phyloP scores from a whole-genome alignment of 2,888 invertebrate genomes.

The Stenoptilia bipunctidactyla region DNA sequence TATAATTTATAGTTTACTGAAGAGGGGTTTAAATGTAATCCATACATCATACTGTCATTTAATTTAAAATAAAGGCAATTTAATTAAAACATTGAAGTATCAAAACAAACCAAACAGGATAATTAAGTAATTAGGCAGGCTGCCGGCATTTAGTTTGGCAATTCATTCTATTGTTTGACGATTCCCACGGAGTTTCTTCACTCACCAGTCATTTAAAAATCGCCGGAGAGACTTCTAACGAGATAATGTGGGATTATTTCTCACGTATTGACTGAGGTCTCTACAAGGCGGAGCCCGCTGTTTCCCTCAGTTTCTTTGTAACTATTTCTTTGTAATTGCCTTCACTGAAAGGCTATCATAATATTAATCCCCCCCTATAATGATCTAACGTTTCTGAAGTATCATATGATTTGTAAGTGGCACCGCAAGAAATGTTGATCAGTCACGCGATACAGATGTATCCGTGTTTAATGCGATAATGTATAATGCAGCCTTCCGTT shows the following conservation, averaged over 20 bases:
- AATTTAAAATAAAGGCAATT: too few relatives aligned
- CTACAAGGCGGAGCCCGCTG: constrained; percentile 35
- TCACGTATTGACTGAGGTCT: constrained; percentile 37
- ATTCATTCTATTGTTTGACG: constrained; percentile 17
- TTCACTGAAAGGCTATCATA: too few relatives aligned
- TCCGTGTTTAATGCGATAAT: constrained; percentile 14
- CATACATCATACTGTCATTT: too few relatives aligned
- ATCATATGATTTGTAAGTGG: too few relatives aligned
- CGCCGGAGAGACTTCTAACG: constrained; percentile 30
- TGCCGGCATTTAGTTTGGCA: constrained; percentile 7
- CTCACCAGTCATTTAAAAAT: constrained; percentile 32
- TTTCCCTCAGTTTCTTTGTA: constrained; percentile 26
- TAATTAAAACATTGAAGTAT: too few relatives aligned
- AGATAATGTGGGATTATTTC: constrained; percentile 47
- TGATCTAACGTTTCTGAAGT: too few relatives aligned
- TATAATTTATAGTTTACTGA: too few relatives aligned
- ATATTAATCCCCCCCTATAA: too few relatives aligned
- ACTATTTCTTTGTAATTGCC: too few relatives aligned
- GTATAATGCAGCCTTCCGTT: constrained; percentile 23
- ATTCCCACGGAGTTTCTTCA: constrained; percentile 37
- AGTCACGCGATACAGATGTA: constrained; percentile 15
- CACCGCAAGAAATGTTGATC: constrained; percentile 1
- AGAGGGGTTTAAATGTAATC: too few relatives aligned
- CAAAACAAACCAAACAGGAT: too few relatives aligned
- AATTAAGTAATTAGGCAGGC: too few relatives aligned